Evolutionary conservation across 2,113 vertebrate genomes (phyloP).

Genomic region (Brachyhypopomus occidentalis): DNA sequence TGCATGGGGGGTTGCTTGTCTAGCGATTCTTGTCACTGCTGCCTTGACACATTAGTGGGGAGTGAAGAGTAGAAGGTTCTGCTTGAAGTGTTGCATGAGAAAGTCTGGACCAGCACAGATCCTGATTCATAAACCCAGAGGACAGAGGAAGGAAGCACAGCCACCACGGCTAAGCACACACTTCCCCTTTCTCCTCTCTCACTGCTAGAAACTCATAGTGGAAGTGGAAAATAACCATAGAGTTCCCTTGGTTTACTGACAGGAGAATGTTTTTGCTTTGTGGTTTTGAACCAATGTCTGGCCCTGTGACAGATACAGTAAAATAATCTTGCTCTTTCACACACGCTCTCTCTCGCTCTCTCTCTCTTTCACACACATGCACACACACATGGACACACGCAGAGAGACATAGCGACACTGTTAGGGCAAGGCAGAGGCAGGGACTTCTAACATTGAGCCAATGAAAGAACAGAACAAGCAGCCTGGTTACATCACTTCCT

Average conservation of each 20-base stretch:
- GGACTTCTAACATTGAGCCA: constrained; percentile 30
- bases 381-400: constrained; percentile 36
- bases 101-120: constrained; percentile 4
- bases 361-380: constrained; percentile 6
- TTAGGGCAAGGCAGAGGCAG: constrained; percentile 3
- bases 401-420: constrained; percentile 29
- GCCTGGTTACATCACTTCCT: constrained; percentile 12
- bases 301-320: constrained; percentile 36
- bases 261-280: constrained; percentile 32
- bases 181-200: constrained; percentile 38
- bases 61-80: constrained; percentile 12
- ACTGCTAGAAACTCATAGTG: constrained; percentile 31
- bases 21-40: not conserved
- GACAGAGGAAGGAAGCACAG: constrained; percentile 49
- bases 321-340: constrained; percentile 25
- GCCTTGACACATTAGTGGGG: not conserved
- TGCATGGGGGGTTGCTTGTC: not conserved
- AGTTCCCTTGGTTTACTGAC: constrained; percentile 36
- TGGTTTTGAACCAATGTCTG: constrained; percentile 24
- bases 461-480: constrained; percentile 32
- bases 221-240: constrained; percentile 30
- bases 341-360: not conserved
- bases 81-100: constrained; percentile 3
- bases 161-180: constrained; percentile 13
- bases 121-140: constrained; percentile 44